A percentile compares a stretch with the other conserved stretches of the same genome.
Conservation (phyloP, 1,140 invertebrate genomes). For the Dryas iulia region DNA sequence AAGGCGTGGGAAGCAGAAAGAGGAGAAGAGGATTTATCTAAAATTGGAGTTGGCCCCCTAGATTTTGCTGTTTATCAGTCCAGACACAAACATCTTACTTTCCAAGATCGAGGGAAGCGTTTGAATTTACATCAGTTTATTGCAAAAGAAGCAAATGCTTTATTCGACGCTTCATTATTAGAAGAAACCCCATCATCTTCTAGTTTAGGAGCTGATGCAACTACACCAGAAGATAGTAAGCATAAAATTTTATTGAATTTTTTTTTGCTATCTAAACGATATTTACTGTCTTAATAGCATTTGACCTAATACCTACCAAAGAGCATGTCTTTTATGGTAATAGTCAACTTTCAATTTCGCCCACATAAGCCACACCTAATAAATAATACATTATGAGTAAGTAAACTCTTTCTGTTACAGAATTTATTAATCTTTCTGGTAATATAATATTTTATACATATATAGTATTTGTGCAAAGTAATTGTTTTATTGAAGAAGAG, state of each 20-base stretch:
- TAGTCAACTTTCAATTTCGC: slow-evolving; percentile 9
- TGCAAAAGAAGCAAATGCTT: slow-evolving; percentile 86
- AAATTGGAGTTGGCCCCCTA: slow-evolving; percentile 84
- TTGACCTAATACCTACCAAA: neutral
- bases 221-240: slow-evolving; percentile 76
- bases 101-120: slow-evolving; percentile 91
- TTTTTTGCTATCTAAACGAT: neutral
- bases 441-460: too few relatives aligned
- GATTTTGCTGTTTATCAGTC: slow-evolving; percentile 89
- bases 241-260: slow-evolving; percentile 10
- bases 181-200: slow-evolving; percentile 78
- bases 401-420: neutral
- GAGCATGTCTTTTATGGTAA: slow-evolving; percentile 10
- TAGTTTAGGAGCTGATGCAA: slow-evolving; percentile 61
- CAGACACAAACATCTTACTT: slow-evolving; percentile 87
- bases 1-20: slow-evolving; percentile 91
- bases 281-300: neutral
- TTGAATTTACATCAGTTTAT: slow-evolving; percentile 91
- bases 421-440: neutral
- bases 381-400: neutral
- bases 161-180: slow-evolving; percentile 83
- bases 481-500: too few relatives aligned
- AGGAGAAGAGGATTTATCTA: slow-evolving; percentile 86
- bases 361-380: neutral
- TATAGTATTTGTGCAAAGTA: too few relatives aligned